These are phyloP conservation scores for Pitta sordida DNA, from an alignment of 2,113 vertebrate genomes.

Conservation along the genomic window DNA sequence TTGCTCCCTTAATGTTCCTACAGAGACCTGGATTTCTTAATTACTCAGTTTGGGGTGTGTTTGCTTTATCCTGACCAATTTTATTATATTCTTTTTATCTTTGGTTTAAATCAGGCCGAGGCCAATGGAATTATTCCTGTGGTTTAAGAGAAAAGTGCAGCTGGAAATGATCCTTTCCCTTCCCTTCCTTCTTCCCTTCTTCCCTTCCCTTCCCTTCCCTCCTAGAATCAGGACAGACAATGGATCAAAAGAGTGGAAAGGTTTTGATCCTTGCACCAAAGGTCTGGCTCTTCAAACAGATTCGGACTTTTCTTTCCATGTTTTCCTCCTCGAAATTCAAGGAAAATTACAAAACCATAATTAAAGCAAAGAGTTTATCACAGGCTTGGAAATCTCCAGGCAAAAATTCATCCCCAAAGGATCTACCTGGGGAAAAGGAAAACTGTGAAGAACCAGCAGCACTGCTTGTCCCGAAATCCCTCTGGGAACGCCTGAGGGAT, in stretches of 20 bases:
- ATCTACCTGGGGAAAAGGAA: neutral
- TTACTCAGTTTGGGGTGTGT: neutral
- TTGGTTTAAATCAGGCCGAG: neutral
- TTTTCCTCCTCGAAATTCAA: neutral
- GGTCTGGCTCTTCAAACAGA: neutral
- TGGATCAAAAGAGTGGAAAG: neutral
- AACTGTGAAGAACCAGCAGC: neutral
- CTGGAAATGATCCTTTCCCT: neutral
- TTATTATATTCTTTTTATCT: neutral
- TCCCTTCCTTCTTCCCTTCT: neutral
- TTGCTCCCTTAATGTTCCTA: neutral
- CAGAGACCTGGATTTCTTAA: neutral
- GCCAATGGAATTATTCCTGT: neutral
- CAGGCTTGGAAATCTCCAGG: neutral
- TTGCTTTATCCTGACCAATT: neutral
- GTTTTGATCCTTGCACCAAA: neutral
- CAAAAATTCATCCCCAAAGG: neutral
- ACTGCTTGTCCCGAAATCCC: fast-evolving
- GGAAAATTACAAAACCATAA: neutral
- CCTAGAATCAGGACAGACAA: neutral
- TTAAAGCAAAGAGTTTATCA: neutral
- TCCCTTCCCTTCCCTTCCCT: neutral
- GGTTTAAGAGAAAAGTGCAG: neutral
- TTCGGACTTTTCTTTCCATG: neutral
- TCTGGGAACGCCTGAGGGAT: neutral